Percentiles rank a stretch among this genome's conserved stretches.
Conservation (phyloP, 1,140 invertebrate genomes). For the Drosophila neocordata region DNA sequence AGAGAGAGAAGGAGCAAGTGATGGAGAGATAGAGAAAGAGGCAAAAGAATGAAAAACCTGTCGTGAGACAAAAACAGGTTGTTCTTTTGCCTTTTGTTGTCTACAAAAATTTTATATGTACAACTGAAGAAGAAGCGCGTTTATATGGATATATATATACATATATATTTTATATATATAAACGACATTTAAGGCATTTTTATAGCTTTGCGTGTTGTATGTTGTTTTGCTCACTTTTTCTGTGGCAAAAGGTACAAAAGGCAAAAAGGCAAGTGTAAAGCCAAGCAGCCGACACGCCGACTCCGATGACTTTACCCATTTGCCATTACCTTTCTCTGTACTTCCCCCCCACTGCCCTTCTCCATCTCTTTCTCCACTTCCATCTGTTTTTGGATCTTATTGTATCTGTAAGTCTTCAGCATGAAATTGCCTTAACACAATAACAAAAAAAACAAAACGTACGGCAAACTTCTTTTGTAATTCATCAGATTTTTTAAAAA, state of each 20-base stretch:
- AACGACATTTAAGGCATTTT: conserved; percentile 76
- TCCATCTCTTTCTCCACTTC: neutral
- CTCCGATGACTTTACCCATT: conserved; percentile 57
- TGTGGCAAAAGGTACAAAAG: conserved; percentile 28
- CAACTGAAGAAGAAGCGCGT: conserved; percentile 47
- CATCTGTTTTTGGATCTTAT: neutral
- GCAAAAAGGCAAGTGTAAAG: conserved; percentile 31
- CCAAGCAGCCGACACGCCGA: conserved; percentile 44
- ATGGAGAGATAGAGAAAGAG: neutral
- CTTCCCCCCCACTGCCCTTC: neutral
- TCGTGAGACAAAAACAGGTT: conserved; percentile 54
- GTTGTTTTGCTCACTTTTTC: conserved; percentile 32
- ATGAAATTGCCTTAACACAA: conserved; percentile 16
- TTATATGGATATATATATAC: conserved; percentile 30
- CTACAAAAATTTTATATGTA: conserved; percentile 62
- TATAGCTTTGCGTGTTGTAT: conserved; percentile 66
- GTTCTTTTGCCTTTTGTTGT: conserved; percentile 64
- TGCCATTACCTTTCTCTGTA: conserved; percentile 37
- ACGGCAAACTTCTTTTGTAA: conserved; percentile 8
- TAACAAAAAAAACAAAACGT: conserved; percentile 27
- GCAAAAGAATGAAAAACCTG: conserved; percentile 13
- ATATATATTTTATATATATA: conserved; percentile 33
- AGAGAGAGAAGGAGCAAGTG: neutral
- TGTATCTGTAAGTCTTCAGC: conserved; percentile 5
- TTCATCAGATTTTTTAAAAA: conserved; percentile 34